A percentile compares a stretch with the other conserved stretches of the same genome.
Conservation (phyloP, 2,113 vertebrate species). For the Chloroceryle aenea region DNA sequence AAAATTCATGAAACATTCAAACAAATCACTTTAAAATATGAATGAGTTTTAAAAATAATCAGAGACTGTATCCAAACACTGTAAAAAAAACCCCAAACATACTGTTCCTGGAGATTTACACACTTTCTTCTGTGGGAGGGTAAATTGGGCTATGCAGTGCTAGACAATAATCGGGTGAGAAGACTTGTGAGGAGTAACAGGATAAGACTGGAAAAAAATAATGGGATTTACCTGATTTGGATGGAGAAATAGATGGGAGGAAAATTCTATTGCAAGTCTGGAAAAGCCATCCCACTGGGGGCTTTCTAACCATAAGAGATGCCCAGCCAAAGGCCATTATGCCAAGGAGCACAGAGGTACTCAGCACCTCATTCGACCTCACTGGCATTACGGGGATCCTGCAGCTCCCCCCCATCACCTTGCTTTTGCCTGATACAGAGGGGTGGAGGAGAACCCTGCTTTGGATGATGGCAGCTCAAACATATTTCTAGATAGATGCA, state of each 20-base stretch:
- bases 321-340: background rate
- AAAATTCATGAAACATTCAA: background rate
- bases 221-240: background rate
- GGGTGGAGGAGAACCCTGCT: background rate
- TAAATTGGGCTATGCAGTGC: background rate
- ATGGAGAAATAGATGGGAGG: background rate
- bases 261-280: background rate
- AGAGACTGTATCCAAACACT: background rate
- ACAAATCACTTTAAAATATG: background rate
- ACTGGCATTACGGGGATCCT: background rate
- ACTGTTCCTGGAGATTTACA: background rate
- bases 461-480: background rate
- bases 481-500: background rate
- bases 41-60: background rate
- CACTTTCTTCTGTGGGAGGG: background rate
- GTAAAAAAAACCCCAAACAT: background rate
- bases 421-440: rapidly evolving
- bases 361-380: background rate
- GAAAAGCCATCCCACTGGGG: background rate
- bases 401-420: background rate
- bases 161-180: background rate
- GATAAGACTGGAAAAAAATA: background rate
- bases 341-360: background rate
- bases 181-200: background rate
- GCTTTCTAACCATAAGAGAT: background rate